A percentile compares a stretch with the other conserved stretches of the same genome.
These are phyloP conservation scores for Xyrichtys novacula DNA, from an alignment of 2,797 vertebrate species.

Conservation along the genomic window DNA sequence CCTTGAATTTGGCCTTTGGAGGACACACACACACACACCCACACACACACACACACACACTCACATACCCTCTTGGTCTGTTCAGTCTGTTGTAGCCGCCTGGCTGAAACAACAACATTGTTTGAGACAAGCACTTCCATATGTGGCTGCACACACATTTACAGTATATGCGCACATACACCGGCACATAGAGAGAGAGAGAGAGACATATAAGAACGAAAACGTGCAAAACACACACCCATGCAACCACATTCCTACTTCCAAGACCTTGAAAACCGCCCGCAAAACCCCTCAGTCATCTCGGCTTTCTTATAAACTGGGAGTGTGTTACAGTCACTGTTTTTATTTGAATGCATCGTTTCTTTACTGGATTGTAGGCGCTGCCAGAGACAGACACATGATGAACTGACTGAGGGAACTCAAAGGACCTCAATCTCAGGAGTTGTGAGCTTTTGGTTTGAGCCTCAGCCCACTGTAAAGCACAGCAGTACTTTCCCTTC, in stretches of 20 bases:
- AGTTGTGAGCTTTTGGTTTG: constrained; percentile 13
- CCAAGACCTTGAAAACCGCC: constrained; percentile 57
- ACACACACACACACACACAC: constrained; percentile 19
- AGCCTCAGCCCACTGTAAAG: background rate
- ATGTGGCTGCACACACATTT: constrained; percentile 73
- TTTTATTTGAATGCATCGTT: constrained; percentile 48
- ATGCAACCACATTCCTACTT: constrained; percentile 64
- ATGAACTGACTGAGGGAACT: constrained; percentile 17
- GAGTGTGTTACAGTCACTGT: constrained; percentile 46
- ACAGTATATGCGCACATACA: constrained; percentile 38
- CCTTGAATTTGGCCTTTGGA: constrained; percentile 33
- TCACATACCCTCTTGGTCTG: constrained; percentile 35
- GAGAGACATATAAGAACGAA: constrained; percentile 46
- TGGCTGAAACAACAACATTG: constrained; percentile 81
- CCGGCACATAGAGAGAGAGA: constrained; percentile 40
- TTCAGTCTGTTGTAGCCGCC: constrained; percentile 64
- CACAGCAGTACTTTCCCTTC: constrained; percentile 6
- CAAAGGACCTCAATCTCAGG: constrained; percentile 17
- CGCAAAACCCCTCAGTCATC: constrained; percentile 60
- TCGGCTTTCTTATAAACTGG: constrained; percentile 45
- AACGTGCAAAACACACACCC: constrained; percentile 59
- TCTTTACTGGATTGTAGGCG: constrained; percentile 36
- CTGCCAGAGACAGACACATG: constrained; percentile 11
- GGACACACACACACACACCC: constrained; percentile 22
- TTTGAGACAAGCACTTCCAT: constrained; percentile 83